Base-by-base conservation (phyloP, 37 sponge, comb jelly and placozoan species). In the Halichondria panicea region DNA sequence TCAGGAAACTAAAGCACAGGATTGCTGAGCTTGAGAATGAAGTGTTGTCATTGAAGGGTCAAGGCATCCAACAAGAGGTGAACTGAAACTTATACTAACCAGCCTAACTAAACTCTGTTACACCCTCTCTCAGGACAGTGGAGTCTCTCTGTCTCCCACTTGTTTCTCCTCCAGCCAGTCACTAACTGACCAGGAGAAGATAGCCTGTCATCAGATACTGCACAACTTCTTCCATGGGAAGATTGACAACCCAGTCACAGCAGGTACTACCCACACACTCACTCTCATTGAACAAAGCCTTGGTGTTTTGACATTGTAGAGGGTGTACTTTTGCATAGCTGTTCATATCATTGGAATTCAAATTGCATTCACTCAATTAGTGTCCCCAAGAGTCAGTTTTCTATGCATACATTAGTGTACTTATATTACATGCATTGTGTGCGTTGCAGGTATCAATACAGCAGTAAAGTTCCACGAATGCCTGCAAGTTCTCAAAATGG, bases 1-100 rank as follows among this genome's bases (percentile, higher is more conserved):
- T 94, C 28, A 91, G 55, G 78, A 73, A 74, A 36, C 78, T 94
- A 31, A 94, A 77, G 65, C 21, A 70, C 34, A 87, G 82, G 36
- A 54, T 94, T 1, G 41, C 65, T 30, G 86, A 94, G 32, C 79
- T 94, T 21, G 92, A 94, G 73, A 53, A 35, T 13, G 89, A 94
- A 55, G 37, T 94, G 22, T 31, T 13, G 37, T 19, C 32, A 38
- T 66, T 88, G 33, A 83, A 41, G 31, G 42, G 5, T 43, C 5
- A 5, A n/a, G n/a, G n/a, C n/a, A n/a, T n/a, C n/a, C 9, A 68
- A 68, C 5, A 4, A 43, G 52, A 18, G 15, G 11, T 15, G 13
- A 18, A 15, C 52, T 48, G 52, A 11, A 48, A 15, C 52, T 48
- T 15, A 48, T 48, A 15, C 52, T 48, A 11, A 11, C 15, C 15